Evolutionary conservation across 1,140 invertebrate genomes (phyloP).

Genomic region (Pollicipes pollicipes): DNA sequence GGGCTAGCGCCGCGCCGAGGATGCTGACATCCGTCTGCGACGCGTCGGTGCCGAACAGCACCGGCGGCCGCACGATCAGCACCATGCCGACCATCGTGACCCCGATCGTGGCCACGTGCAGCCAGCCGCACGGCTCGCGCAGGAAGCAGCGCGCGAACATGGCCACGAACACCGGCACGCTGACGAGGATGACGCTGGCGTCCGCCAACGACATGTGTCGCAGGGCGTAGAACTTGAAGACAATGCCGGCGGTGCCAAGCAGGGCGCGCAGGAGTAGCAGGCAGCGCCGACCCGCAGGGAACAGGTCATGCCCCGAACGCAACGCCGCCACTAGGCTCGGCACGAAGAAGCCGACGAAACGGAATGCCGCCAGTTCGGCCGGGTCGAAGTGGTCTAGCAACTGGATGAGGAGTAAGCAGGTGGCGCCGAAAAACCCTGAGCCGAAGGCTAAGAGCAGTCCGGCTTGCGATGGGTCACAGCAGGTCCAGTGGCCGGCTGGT

Average conservation of each 20-base stretch:
- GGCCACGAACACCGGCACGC: constrained; percentile 76
- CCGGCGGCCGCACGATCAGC: constrained; percentile 53
- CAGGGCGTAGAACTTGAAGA: constrained; percentile 76
- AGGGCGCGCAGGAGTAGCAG: constrained; percentile 48
- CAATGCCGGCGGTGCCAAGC: constrained; percentile 64
- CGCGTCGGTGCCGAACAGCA: constrained; percentile 21
- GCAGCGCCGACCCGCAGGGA: constrained; percentile 47
- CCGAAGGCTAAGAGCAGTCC: constrained; percentile 53
- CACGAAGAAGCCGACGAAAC: constrained; percentile 61
- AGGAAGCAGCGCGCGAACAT: constrained; percentile 74
- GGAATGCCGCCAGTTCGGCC: constrained; percentile 62
- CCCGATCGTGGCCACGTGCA: constrained; percentile 60
- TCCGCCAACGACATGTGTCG: constrained; percentile 73
- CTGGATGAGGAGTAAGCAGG: constrained; percentile 76
- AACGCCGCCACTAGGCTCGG: constrained; percentile 69
- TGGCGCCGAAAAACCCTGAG: constrained; percentile 46
- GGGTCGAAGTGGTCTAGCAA: constrained; percentile 46
- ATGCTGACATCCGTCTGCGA: constrained; percentile 9
- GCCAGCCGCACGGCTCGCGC: constrained; percentile 70
- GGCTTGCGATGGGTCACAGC: too few species aligned
- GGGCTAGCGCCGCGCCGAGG: constrained; percentile 53
- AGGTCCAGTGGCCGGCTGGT: too few species aligned
- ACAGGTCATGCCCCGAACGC: constrained; percentile 51
- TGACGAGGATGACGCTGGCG: constrained; percentile 78
- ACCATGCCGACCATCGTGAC: constrained; percentile 66